Percentiles rank a stretch among this genome's conserved stretches.
Evolutionary conservation across 2,888 invertebrate species (phyloP).

Genomic region (Aleiodes leptofemur): DNA sequence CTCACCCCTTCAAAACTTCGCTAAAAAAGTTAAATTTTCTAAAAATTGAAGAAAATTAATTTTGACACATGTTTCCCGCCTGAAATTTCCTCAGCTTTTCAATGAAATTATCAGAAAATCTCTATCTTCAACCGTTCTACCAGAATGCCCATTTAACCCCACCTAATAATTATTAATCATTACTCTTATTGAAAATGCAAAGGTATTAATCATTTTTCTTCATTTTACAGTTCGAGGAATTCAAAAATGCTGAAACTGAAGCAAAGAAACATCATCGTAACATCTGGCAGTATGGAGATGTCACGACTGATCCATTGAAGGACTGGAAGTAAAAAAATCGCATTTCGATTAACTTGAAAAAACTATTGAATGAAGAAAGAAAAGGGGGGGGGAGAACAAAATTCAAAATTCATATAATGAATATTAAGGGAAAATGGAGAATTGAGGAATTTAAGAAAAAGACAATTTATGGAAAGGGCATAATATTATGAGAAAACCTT

Average conservation of each 20-base stretch:
- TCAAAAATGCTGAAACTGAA: slow-evolving; percentile 89
- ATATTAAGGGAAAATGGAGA: slow-evolving; percentile 15
- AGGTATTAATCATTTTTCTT: slow-evolving; percentile 12
- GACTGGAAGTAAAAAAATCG: slow-evolving; percentile 40
- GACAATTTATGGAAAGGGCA: slow-evolving; percentile 21
- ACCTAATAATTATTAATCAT: slow-evolving; percentile 39
- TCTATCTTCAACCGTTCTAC: too few relatives aligned
- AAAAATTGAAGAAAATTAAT: too few relatives aligned
- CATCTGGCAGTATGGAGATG: slow-evolving; percentile 99
- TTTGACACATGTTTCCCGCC: too few relatives aligned
- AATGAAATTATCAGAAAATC: too few relatives aligned
- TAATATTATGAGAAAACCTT: slow-evolving; percentile 23
- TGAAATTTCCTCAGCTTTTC: too few relatives aligned
- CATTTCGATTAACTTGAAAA: slow-evolving; percentile 44
- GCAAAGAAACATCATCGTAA: slow-evolving; percentile 91
- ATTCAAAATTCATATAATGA: slow-evolving; percentile 26
- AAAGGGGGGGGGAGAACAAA: background rate
- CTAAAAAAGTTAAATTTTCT: too few relatives aligned
- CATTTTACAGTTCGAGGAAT: slow-evolving; percentile 81
- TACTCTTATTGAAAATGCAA: slow-evolving; percentile 12
- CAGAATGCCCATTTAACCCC: too few relatives aligned
- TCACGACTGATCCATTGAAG: slow-evolving; percentile 84
- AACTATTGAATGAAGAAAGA: slow-evolving; percentile 30
- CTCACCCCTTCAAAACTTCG: too few relatives aligned
- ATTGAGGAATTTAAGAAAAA: background rate